These are phyloP conservation scores for Malurus cyaneus DNA, from an alignment of 2,113 vertebrate species.

Conservation along the genomic window DNA sequence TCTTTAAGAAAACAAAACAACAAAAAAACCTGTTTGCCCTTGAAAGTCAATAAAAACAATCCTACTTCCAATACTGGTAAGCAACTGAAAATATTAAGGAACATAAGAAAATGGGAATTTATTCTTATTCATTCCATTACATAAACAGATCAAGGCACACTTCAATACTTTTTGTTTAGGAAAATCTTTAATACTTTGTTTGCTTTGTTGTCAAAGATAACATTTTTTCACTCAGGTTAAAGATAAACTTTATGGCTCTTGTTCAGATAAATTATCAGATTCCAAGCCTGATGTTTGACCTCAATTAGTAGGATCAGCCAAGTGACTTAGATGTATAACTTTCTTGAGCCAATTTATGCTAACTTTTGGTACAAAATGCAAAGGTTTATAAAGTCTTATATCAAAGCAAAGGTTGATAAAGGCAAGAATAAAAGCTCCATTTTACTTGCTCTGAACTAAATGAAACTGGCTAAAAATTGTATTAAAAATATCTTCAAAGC, in stretches of 20 bases:
- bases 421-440: not conserved
- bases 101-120: not conserved
- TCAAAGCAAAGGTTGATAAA: not conserved
- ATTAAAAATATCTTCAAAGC: not conserved
- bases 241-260: slow-evolving; percentile 5
- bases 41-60: slow-evolving; percentile 7
- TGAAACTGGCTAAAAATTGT: not conserved
- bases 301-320: not conserved
- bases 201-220: slow-evolving; percentile 12
- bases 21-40: not conserved
- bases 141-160: not conserved
- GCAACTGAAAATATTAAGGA: not conserved
- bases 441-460: not conserved
- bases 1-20: not conserved
- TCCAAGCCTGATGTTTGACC: not conserved
- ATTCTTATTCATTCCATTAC: not conserved
- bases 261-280: slow-evolving; percentile 1
- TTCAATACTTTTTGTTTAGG: not conserved
- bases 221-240: not conserved
- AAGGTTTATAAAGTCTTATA: not conserved
- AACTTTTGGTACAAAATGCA: not conserved
- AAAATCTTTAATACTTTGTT: not conserved
- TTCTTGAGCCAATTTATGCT: not conserved
- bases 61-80: not conserved
- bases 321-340: not conserved